Conservation (phyloP, 2,888 invertebrate genomes). For the Amitus sp. region DNA sequence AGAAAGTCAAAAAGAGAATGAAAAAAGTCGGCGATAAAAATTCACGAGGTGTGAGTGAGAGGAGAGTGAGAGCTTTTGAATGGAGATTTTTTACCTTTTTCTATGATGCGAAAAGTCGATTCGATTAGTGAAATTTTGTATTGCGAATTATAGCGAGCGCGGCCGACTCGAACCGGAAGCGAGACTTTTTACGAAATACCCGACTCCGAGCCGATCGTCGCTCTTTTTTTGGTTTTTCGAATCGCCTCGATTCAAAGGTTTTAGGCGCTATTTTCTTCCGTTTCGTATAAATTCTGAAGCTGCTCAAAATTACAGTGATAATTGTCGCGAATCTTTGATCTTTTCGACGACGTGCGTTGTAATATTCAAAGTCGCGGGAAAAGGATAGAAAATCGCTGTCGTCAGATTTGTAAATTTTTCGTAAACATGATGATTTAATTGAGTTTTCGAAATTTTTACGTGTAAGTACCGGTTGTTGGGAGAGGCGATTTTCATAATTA, state of each 20-base stretch:
- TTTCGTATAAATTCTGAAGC: slow-evolving; percentile 8
- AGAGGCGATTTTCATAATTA: not conserved
- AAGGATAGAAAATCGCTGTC: not conserved
- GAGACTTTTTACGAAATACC: slow-evolving; percentile 20
- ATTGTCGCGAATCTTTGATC: slow-evolving; percentile 4
- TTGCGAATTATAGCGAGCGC: slow-evolving; percentile 5
- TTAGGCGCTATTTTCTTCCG: no score
- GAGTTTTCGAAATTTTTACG: no score
- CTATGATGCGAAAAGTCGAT: slow-evolving; percentile 38
- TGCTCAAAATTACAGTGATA: slow-evolving; percentile 22
- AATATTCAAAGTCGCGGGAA: not conserved
- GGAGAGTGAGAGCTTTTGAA: slow-evolving; percentile 23
- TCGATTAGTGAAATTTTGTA: slow-evolving; percentile 13
- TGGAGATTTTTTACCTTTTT: slow-evolving; percentile 54
- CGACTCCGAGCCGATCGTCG: no score
- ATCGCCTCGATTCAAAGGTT: no score
- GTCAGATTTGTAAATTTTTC: slow-evolving; percentile 10
- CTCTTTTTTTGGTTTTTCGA: no score
- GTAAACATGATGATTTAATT: no score
- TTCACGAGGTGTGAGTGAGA: no score
- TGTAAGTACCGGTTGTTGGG: not conserved
- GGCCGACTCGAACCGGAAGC: slow-evolving; percentile 23
- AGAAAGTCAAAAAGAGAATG: not conserved
- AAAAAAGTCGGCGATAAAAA: not conserved
- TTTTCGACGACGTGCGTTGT: slow-evolving; percentile 1